phyloP scores from a whole-genome alignment of 2,888 invertebrate species.

The Temnothorax rugatulus region DNA sequence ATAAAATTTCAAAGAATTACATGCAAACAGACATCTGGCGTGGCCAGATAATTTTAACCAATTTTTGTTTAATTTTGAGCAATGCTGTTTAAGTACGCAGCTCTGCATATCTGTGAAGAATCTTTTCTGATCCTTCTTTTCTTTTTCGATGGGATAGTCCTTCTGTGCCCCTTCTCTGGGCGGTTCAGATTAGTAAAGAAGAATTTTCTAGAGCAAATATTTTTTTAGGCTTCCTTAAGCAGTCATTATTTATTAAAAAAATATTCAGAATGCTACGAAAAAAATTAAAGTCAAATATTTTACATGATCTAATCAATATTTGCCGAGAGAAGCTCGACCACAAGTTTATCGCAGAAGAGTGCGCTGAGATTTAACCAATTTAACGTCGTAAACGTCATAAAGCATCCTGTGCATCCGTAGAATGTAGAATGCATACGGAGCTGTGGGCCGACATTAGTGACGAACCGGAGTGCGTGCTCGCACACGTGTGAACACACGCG shows the following conservation, averaged over 20 bases:
- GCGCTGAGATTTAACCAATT: constrained; percentile 12
- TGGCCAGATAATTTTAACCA: background rate
- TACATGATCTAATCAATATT: background rate
- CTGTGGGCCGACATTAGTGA: background rate
- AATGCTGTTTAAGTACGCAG: background rate
- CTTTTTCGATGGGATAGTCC: too few relatives aligned
- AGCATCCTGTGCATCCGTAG: background rate
- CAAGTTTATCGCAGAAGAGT: background rate
- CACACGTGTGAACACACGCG: constrained; percentile 64
- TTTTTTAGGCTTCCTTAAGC: too few relatives aligned
- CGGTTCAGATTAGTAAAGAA: too few relatives aligned
- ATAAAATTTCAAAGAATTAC: background rate
- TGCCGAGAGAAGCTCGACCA: background rate
- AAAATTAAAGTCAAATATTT: background rate
- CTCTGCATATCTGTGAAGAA: too few relatives aligned
- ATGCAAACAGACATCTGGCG: background rate
- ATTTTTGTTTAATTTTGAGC: background rate
- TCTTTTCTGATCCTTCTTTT: too few relatives aligned
- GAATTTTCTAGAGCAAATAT: too few relatives aligned
- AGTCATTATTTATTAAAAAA: too few relatives aligned
- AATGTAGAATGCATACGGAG: background rate
- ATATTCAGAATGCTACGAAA: background rate
- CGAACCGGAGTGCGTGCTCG: constrained; percentile 51
- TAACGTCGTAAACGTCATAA: background rate
- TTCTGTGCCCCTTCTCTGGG: too few relatives aligned